Conservation (phyloP, 30 jellyfish, hydroid and myxozoan genomes). For the Cassiopea andromeda region DNA sequence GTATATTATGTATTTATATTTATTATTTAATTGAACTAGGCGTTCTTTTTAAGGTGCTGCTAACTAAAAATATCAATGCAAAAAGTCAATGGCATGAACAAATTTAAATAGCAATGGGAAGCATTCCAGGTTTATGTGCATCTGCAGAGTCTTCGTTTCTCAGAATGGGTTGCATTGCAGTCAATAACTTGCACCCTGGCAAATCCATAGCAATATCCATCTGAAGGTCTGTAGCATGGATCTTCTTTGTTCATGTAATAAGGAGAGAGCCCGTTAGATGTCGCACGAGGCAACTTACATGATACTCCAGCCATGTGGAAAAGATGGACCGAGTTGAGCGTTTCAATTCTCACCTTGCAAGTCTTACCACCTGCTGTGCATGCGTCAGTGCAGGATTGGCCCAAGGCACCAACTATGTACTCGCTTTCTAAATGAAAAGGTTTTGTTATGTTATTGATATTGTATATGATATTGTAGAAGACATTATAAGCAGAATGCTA, state of each 20-base stretch:
- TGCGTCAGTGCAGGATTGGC: background rate
- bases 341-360: slow-evolving; percentile 29
- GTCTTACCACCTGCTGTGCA: slow-evolving; percentile 11
- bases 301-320: slow-evolving; percentile 36
- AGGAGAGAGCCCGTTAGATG: background rate
- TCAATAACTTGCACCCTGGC: background rate
- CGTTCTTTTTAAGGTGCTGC: too few species aligned
- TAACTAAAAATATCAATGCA: too few species aligned
- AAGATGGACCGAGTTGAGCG: slow-evolving; percentile 24
- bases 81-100: too few species aligned
- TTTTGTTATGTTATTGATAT: background rate
- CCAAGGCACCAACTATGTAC: slow-evolving; percentile 2
- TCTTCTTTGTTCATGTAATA: slow-evolving; percentile 25
- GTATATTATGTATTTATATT: too few species aligned
- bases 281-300: slow-evolving; percentile 37
- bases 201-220: slow-evolving; percentile 6
- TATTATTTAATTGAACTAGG: too few species aligned
- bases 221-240: slow-evolving; percentile 3
- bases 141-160: slow-evolving; percentile 10
- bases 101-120: too few species aligned
- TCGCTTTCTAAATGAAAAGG: background rate
- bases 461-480: too few species aligned
- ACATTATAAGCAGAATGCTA: too few species aligned
- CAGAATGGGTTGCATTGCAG: background rate
- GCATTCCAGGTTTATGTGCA: background rate